Evolutionary conservation across 2,888 invertebrate species (phyloP), one percentile per base, ranked within the genome.

Genomic region (Apantesis nais): DNA sequence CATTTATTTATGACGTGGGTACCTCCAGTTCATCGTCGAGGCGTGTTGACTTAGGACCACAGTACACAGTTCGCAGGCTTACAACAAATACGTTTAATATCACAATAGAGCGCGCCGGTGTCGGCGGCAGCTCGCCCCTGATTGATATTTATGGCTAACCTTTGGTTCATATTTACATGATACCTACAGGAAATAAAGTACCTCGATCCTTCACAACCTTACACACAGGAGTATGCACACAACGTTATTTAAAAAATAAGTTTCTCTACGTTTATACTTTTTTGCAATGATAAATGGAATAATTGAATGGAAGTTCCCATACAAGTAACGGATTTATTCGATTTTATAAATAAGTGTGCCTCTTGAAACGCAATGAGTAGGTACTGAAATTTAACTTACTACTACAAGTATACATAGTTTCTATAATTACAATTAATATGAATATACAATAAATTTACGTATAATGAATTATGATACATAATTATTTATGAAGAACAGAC

Each of bases 31-130:
- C 31, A 7, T 34, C 31, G 29, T 25, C 14, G n/a, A 14, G 52
- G 5, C 63, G 9, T 77, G 70, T 79, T 79, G 75, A 78, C 71
- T 79, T 77, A 79, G 79, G 79, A 72, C 69, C 41, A 39, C 69
- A n/a, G 34, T 74, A 69, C 71, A 52, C 70, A 41, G 62, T 66
- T 60, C 62, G 34, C 41, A 63, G 62, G 73, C 70, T 73, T 62
- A 70, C 71, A 39, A 62, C 72, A 78, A 76, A 78, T 78, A 78
- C 64, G 64, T 74, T 62, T 65, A 60, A 68, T 62, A 65, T 44
- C n/a, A 58, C 58, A 58, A 29, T 58, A 58, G 67, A 14, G 31
- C 31, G n/a, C 31, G 41, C 22, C 39, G 22, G 22, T 11, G 60
- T 41, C 22, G 31, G 41, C 31, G 52, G 58, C 44, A 22, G 60